Evolutionary conservation across 2,888 invertebrate genomes (phyloP).

Genomic region (Daptonema setosum): DNA sequence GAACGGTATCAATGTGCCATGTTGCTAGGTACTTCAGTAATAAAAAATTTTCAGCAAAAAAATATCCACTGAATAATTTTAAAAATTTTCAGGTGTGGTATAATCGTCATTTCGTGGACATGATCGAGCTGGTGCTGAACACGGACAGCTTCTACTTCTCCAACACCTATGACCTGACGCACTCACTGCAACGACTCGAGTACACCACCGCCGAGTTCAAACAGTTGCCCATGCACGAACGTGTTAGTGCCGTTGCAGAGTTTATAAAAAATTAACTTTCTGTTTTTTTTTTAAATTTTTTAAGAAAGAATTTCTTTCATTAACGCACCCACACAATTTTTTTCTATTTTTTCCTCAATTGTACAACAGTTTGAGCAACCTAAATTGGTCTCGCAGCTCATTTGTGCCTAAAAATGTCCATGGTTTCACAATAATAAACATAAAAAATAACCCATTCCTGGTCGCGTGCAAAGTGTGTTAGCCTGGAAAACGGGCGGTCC

Average conservation of each 20-base stretch:
- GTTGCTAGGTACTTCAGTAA: not conserved
- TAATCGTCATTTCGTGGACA: slow-evolving; percentile 57
- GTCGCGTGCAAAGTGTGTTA: too few species aligned
- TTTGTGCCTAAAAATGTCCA: too few species aligned
- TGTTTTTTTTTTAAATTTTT: not conserved
- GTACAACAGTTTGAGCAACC: too few species aligned
- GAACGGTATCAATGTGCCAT: too few species aligned
- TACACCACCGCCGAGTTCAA: slow-evolving; percentile 19
- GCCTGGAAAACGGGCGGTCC: too few species aligned
- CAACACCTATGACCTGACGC: slow-evolving; percentile 74
- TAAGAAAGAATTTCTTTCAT: too few species aligned
- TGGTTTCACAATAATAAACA: too few species aligned
- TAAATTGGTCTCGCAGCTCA: too few species aligned
- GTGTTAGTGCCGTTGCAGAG: slow-evolving; percentile 9
- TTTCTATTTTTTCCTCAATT: too few species aligned
- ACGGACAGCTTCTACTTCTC: slow-evolving; percentile 79
- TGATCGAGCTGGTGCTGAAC: slow-evolving; percentile 58
- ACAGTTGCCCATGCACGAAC: slow-evolving; percentile 13
- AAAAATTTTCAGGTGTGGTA: slow-evolving; percentile 33
- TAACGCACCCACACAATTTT: too few species aligned
- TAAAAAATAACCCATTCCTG: too few species aligned
- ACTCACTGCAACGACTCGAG: slow-evolving; percentile 60
- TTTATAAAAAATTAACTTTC: slow-evolving; percentile 2
- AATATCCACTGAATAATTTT: not conserved
- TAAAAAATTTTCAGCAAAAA: not conserved